These are phyloP conservation scores for Scelioninae gen. 1 DNA, from an alignment of 2,888 invertebrate genomes.

Conservation along the genomic window DNA sequence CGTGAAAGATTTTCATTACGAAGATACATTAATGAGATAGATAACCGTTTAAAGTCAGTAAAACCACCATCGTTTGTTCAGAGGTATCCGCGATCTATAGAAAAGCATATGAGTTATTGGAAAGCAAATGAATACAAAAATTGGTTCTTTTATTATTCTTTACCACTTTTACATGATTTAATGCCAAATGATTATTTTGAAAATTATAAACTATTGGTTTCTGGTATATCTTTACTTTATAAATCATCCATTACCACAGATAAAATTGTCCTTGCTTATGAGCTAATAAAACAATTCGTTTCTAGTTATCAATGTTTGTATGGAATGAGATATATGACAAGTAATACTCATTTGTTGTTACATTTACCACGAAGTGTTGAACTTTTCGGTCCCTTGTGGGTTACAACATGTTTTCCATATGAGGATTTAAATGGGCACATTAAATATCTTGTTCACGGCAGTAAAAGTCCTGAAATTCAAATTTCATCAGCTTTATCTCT, in stretches of 20 bases:
- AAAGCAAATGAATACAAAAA: constrained; percentile 65
- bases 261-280: constrained; percentile 18
- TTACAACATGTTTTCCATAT: constrained; percentile 59
- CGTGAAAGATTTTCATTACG: constrained; percentile 42
- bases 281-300: constrained; percentile 20
- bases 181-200: constrained; percentile 33
- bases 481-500: constrained; percentile 35
- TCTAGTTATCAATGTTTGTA: constrained; percentile 11
- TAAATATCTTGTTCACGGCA: constrained; percentile 36
- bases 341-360: constrained; percentile 24
- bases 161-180: constrained; percentile 32
- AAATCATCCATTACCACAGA: constrained; percentile 10
- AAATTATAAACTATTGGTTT: constrained; percentile 48
- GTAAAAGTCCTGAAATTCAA: constrained; percentile 37
- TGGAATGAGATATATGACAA: constrained; percentile 7
- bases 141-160: constrained; percentile 63
- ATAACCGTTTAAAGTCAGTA: constrained; percentile 26
- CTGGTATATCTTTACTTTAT: constrained; percentile 40
- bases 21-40: constrained; percentile 16
- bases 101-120: constrained; percentile 54
- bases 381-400: constrained; percentile 53
- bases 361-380: constrained; percentile 9
- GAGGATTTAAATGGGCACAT: constrained; percentile 58
- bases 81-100: constrained; percentile 47
- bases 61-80: too few species aligned